These are phyloP conservation scores for Aphidius gifuensis DNA, from an alignment of 1,140 invertebrate genomes.

Conservation along the genomic window DNA sequence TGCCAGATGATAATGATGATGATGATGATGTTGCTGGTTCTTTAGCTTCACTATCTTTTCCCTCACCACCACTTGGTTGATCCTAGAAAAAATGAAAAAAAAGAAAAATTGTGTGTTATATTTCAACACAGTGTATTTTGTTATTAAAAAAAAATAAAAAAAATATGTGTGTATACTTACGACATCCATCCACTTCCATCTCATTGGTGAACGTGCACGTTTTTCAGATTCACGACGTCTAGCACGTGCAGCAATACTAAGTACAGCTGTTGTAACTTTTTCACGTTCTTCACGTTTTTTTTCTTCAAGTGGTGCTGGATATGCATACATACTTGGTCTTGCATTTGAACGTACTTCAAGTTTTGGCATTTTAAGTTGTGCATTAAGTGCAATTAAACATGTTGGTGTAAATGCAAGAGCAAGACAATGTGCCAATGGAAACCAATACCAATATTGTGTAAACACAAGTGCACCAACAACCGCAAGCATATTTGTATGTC, in stretches of 20 bases:
- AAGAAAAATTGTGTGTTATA: constrained; percentile 1
- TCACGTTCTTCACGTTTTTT: constrained; percentile 97
- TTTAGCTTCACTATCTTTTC: constrained; percentile 21
- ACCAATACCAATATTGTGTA: constrained; percentile 99
- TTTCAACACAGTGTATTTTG: background rate
- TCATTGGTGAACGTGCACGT: constrained; percentile 60
- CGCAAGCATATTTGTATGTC: constrained; percentile 95
- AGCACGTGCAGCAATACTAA: constrained; percentile 93
- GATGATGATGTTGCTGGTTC: constrained; percentile 13
- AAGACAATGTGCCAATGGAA: constrained; percentile 93
- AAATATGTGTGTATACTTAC: constrained; percentile 37
- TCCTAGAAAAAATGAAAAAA: constrained; percentile 29
- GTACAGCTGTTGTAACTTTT: constrained; percentile 92
- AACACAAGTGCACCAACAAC: constrained; percentile 98
- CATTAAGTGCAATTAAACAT: constrained; percentile 91
- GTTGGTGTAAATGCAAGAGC: constrained; percentile 96
- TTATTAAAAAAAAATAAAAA: background rate
- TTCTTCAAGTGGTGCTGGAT: constrained; percentile 94
- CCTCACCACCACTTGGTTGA: constrained; percentile 30
- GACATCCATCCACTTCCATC: constrained; percentile 67
- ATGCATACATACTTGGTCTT: constrained; percentile 92
- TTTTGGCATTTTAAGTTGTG: constrained; percentile 96
- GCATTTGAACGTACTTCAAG: constrained; percentile 90
- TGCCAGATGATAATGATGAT: background rate
- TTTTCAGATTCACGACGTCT: constrained; percentile 71